Percentiles rank a stretch among this genome's conserved stretches.
These are phyloP conservation scores for Colinus virginianus DNA, from an alignment of 2,113 vertebrate genomes.

Conservation along the genomic window DNA sequence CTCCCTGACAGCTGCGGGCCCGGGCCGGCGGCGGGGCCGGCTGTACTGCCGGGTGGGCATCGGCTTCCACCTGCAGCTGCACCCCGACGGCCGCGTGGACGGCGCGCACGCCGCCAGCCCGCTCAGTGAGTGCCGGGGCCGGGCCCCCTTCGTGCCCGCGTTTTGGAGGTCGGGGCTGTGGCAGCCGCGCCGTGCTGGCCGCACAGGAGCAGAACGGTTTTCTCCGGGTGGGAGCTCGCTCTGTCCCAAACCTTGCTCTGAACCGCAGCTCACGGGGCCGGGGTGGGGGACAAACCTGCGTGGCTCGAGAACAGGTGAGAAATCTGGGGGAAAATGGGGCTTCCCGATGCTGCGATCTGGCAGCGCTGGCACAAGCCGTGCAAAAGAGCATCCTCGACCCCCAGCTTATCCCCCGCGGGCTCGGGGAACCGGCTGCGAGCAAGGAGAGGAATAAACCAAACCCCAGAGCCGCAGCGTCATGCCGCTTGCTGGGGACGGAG, in stretches of 20 bases:
- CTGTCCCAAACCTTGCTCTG: neutral
- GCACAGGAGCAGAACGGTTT: neutral
- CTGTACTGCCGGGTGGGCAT: constrained; percentile 96
- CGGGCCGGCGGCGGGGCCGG: constrained; percentile 92
- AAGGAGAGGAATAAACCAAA: neutral
- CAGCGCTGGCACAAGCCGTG: no score
- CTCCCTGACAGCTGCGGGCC: constrained; percentile 28
- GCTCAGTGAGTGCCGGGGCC: constrained; percentile 86
- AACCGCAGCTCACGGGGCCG: fast-evolving
- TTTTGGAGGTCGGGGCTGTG: no score
- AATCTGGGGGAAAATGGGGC: neutral
- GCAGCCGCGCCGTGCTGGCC: neutral
- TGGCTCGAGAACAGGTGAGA: neutral
- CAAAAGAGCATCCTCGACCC: neutral
- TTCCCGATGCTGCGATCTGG: neutral
- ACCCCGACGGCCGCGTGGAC: constrained; percentile 94
- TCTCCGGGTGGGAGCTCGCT: neutral
- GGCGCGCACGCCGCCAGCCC: constrained; percentile 91
- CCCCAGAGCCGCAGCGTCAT: neutral
- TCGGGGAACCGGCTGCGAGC: neutral
- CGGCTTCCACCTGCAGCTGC: constrained; percentile 97
- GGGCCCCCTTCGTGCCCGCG: neutral
- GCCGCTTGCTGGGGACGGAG: fast-evolving
- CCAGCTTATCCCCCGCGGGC: neutral
- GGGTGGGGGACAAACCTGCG: neutral